Evolutionary conservation across 2,797 vertebrate species (phyloP), one percentile per base, ranked within the genome.

Genomic region (Scomberomorus guttatus): DNA sequence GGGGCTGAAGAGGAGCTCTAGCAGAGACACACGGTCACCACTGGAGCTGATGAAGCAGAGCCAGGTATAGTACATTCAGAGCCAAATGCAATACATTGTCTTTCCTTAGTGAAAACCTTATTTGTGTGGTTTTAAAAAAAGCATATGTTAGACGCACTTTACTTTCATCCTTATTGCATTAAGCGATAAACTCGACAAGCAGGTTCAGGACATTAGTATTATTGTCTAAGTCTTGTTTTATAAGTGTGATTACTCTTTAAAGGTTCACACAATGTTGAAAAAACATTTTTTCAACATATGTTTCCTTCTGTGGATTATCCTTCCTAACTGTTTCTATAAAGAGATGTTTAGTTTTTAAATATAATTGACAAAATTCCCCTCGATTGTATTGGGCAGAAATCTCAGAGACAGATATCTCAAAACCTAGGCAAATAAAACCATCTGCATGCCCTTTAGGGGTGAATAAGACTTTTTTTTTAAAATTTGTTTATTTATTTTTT

Each of bases 41-140:
- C 71, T 95, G 76, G 94, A 95, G n/a, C 92, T 94, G 52, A 90
- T 95, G 90, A 96, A 95, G 81, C 90, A 85, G 44, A 90, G 5
- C 0, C 90, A 93, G 93, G 93, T 92, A 90, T 0, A 17, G 15
- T 27, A 12, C n/a, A 60, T 7, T 56, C 11, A 80, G 6, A 55
- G 15, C 11, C 9, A 55, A 2, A 39, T 59, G 56, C 17, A 63
- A 7, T 29, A 5, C 18, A 54, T n/a, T 60, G 29, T 46, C 15
- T 52, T 57, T 34, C 2, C 18, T 42, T 56, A 2, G n/a, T 68
- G 1, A 20, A 63, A 68, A 46, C 9, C 6, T 54, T 27, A 54
- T 18, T 29, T 50, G 2, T 6, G 3, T 2, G 10, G 11, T 7
- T 62, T 27, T 14, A 48, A 11, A 25, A 42, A 7, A 63, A 17